Evolutionary conservation across 1,140 invertebrate genomes (phyloP).

Genomic region (Rhynchophorus ferrugineus): DNA sequence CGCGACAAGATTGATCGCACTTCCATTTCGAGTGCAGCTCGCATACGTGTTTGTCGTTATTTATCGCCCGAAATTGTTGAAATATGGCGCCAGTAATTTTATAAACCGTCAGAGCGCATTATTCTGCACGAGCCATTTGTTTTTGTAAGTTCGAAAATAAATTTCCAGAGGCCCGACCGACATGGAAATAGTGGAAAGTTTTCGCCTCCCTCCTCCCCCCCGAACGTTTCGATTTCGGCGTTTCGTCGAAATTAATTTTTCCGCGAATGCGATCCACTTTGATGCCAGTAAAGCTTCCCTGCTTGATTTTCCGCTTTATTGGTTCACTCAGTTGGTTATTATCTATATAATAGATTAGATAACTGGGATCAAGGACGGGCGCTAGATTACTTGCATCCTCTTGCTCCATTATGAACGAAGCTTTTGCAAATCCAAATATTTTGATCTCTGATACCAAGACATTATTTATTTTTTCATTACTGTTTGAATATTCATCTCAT

Average conservation of each 20-base stretch:
- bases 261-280: background rate
- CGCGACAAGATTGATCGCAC: constrained; percentile 20
- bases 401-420: no score
- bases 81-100: constrained; percentile 27
- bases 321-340: no score
- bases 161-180: constrained; percentile 13
- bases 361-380: no score
- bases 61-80: constrained; percentile 24
- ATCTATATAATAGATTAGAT: no score
- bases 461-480: no score
- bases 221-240: constrained; percentile 10
- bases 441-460: no score
- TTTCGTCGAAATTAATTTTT: constrained; percentile 15
- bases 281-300: no score
- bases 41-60: constrained; percentile 26
- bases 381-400: no score
- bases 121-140: constrained; percentile 26
- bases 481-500: no score
- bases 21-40: constrained; percentile 22
- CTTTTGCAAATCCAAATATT: no score
- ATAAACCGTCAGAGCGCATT: constrained; percentile 25
- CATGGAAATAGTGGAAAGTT: constrained; percentile 25
- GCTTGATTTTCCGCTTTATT: no score
- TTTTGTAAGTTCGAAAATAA: constrained; percentile 25
- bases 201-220: constrained; percentile 2